Percentiles rank a stretch among this genome's conserved stretches.
These are phyloP conservation scores for Tympanoctomys barrerae DNA, from an alignment of 2,797 vertebrate genomes.

Conservation along the genomic window DNA sequence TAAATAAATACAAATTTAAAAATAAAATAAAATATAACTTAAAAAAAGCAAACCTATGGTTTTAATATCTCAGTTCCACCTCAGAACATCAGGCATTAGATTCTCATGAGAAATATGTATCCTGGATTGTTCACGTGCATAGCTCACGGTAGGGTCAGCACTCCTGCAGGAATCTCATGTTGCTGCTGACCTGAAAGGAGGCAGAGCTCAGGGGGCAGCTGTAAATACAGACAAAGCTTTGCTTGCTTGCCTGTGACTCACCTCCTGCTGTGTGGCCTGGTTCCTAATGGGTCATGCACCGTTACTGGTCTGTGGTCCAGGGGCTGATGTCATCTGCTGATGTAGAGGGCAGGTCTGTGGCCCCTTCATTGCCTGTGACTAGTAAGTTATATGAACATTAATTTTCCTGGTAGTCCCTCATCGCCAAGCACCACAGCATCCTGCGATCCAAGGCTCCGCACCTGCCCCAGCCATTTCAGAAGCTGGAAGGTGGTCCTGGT, in stretches of 20 bases:
- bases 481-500: background rate
- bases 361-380: background rate
- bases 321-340: background rate
- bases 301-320: background rate
- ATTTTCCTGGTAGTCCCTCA: background rate
- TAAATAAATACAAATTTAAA: too few species aligned
- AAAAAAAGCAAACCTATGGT: background rate
- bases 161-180: background rate
- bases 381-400: background rate
- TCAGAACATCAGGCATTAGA: background rate
- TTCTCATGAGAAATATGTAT: background rate
- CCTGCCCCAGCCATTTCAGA: background rate
- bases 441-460: accelerated
- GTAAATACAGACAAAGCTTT: background rate
- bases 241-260: background rate
- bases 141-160: background rate
- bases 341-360: background rate
- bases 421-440: background rate
- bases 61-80: background rate
- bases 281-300: background rate
- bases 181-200: background rate
- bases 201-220: background rate
- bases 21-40: too few species aligned
- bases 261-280: background rate
- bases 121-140: background rate